A percentile compares a stretch with the other conserved stretches of the same genome.
Conservation (phyloP, 2,888 invertebrate genomes). For the Mimachlamys varia region DNA sequence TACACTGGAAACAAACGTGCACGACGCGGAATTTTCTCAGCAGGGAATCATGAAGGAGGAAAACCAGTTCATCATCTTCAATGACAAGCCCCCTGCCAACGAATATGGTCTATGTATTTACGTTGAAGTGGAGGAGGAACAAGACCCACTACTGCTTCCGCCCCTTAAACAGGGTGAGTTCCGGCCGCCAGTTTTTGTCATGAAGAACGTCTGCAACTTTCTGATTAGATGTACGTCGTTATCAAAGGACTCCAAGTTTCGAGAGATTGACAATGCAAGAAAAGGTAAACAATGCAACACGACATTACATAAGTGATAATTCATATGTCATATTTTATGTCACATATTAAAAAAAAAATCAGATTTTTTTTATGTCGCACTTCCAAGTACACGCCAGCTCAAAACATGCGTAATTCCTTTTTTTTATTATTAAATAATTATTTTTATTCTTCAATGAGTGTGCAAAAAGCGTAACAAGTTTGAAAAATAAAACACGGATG, state of each 20-base stretch:
- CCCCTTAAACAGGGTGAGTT: not conserved
- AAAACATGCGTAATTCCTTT: too few relatives aligned
- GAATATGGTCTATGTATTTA: slow-evolving; percentile 47
- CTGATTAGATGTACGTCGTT: slow-evolving; percentile 58
- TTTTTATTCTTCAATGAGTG: too few relatives aligned
- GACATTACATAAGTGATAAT: too few relatives aligned
- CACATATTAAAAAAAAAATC: too few relatives aligned
- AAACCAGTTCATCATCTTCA: slow-evolving; percentile 47
- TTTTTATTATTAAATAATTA: too few relatives aligned
- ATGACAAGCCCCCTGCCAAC: slow-evolving; percentile 48
- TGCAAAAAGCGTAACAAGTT: too few relatives aligned
- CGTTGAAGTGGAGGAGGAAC: slow-evolving; percentile 45
- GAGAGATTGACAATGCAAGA: not conserved
- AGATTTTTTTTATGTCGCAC: too few relatives aligned
- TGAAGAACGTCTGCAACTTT: slow-evolving; percentile 75
- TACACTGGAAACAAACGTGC: slow-evolving; percentile 55
- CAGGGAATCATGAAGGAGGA: slow-evolving; percentile 55
- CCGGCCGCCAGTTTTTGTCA: slow-evolving; percentile 36
- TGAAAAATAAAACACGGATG: too few relatives aligned
- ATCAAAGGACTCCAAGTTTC: not conserved
- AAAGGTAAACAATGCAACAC: not conserved
- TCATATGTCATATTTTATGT: too few relatives aligned
- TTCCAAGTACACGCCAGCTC: too few relatives aligned
- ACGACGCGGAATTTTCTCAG: slow-evolving; percentile 46
- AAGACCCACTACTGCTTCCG: not conserved